A percentile compares a stretch with the other conserved stretches of the same genome.
phyloP scores from a whole-genome alignment of 2,888 invertebrate genomes.

The Smittia aterrima region DNA sequence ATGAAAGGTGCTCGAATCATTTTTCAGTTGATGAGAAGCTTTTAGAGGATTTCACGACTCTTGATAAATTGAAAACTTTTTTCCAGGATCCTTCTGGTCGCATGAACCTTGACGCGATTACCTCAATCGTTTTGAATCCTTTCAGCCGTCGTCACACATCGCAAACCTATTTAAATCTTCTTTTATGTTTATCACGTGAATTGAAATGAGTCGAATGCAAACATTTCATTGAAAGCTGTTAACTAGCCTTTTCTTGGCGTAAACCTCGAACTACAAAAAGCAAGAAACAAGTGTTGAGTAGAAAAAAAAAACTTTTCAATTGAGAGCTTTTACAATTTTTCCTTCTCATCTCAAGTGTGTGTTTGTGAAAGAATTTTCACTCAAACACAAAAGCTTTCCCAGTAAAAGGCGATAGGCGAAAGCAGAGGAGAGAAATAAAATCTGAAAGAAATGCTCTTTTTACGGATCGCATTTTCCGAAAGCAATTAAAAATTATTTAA shows the following conservation, averaged over 20 bases:
- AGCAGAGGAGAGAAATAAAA: background rate
- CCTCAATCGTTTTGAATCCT: too few relatives aligned
- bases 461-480: slow-evolving; percentile 8
- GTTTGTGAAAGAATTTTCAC: background rate
- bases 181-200: too few relatives aligned
- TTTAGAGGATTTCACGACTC: too few relatives aligned
- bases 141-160: too few relatives aligned
- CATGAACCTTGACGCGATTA: too few relatives aligned
- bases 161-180: too few relatives aligned
- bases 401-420: background rate
- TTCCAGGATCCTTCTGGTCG: too few relatives aligned
- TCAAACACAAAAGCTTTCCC: slow-evolving; percentile 9
- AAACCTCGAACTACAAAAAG: background rate
- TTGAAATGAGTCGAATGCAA: background rate
- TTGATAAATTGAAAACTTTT: too few relatives aligned
- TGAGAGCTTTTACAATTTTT: slow-evolving; percentile 7
- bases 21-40: background rate
- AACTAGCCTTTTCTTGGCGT: slow-evolving; percentile 11
- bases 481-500: slow-evolving; percentile 42
- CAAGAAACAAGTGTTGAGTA: background rate
- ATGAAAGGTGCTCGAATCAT: slow-evolving; percentile 38
- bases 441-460: slow-evolving; percentile 21
- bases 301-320: slow-evolving; percentile 2
- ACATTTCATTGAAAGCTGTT: background rate
- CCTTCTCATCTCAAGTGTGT: background rate